Evolutionary conservation across 2,888 invertebrate species (phyloP).

Genomic region (Lochmaea crataegi): DNA sequence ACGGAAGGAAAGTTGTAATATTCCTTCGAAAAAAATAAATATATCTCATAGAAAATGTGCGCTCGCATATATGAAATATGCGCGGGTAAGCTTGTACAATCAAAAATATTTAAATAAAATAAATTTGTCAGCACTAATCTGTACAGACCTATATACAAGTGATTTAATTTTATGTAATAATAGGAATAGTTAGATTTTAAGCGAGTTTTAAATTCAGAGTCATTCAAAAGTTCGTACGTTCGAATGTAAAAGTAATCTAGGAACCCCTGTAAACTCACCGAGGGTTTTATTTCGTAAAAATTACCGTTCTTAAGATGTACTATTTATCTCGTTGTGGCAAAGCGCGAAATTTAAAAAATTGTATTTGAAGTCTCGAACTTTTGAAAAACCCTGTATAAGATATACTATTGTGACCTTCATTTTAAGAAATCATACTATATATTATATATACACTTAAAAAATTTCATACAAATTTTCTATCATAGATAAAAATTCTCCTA

Average conservation of each 20-base stretch:
- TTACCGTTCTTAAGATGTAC: too few relatives aligned
- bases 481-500: conserved; percentile 27
- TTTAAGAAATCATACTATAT: conserved; percentile 28
- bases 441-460: conserved; percentile 33
- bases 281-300: too few relatives aligned
- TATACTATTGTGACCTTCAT: conserved; percentile 36
- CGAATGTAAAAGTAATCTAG: too few relatives aligned
- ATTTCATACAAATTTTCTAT: conserved; percentile 37
- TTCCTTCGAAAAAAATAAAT: not conserved
- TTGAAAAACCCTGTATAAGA: not conserved
- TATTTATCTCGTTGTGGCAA: too few relatives aligned
- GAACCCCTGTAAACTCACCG: too few relatives aligned
- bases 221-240: not conserved
- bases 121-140: conserved; percentile 35
- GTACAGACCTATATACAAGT: conserved; percentile 37
- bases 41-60: not conserved
- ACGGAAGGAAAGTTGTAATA: too few relatives aligned
- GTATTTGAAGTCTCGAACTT: not conserved
- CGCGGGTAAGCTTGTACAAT: conserved; percentile 48
- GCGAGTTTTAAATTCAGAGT: conserved; percentile 11
- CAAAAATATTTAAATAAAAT: conserved; percentile 38
- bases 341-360: too few relatives aligned
- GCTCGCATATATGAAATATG: too few relatives aligned
- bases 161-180: conserved; percentile 33
- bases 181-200: conserved; percentile 22